phyloP scores from a whole-genome alignment of 2,797 vertebrate genomes.

The Scolopax rusticola region DNA sequence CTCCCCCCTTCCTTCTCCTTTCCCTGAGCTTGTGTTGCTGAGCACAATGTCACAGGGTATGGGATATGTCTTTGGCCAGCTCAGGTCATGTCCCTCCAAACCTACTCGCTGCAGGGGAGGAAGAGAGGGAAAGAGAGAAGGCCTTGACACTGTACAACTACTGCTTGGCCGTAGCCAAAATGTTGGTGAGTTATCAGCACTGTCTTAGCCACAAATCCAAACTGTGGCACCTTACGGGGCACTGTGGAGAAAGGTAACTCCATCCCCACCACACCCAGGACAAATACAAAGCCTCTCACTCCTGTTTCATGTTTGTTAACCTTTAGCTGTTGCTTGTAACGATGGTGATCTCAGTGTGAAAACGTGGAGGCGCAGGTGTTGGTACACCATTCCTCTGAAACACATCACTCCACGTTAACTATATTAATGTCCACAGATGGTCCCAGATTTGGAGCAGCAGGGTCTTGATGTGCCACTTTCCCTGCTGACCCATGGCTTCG shows the following conservation, averaged over 20 bases:
- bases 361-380: neutral
- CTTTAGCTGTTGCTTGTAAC: neutral
- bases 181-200: neutral
- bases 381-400: neutral
- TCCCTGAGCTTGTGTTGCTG: no score
- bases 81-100: neutral
- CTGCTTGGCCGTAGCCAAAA: neutral
- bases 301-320: neutral
- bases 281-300: neutral
- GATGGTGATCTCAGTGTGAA: neutral
- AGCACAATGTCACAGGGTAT: neutral
- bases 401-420: accelerated
- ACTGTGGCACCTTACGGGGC: neutral
- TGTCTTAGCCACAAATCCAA: neutral
- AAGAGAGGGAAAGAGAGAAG: neutral
- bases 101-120: neutral
- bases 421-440: neutral
- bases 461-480: neutral
- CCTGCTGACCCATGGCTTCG: neutral
- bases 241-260: neutral
- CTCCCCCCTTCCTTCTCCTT: neutral
- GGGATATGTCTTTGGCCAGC: neutral
- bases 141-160: neutral
- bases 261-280: neutral
- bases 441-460: neutral